Evolutionary conservation across 2,888 invertebrate species (phyloP).

Genomic region (Trypoxylon attenuatum): DNA sequence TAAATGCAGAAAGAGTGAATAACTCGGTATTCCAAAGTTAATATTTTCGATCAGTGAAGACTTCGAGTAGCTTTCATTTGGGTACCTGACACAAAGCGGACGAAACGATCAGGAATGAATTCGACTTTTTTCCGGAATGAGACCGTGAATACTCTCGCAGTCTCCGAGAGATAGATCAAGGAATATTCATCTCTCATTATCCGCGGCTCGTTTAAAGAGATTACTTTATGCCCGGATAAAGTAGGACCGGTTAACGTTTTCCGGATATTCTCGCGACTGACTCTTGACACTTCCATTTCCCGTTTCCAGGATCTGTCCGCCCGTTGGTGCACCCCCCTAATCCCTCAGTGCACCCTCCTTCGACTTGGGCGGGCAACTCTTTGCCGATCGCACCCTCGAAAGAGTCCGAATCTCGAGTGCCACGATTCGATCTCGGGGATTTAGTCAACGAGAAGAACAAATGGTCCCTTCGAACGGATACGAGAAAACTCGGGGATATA

Average conservation of each 20-base stretch:
- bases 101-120: too few relatives aligned
- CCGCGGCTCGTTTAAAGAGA: background rate
- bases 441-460: slow-evolving; percentile 47
- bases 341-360: slow-evolving; percentile 29
- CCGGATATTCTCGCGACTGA: slow-evolving; percentile 41
- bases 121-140: too few relatives aligned
- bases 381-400: slow-evolving; percentile 31
- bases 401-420: slow-evolving; percentile 1
- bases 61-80: too few relatives aligned
- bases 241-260: slow-evolving; percentile 29
- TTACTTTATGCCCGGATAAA: background rate
- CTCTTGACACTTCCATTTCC: slow-evolving; percentile 50
- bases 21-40: too few relatives aligned
- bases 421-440: slow-evolving; percentile 46
- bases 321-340: too few relatives aligned
- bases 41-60: too few relatives aligned
- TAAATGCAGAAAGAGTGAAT: too few relatives aligned
- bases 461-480: slow-evolving; percentile 32
- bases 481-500: slow-evolving; percentile 34
- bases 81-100: too few relatives aligned
- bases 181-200: background rate
- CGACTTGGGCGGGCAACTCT: slow-evolving; percentile 2
- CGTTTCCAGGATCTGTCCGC: too few relatives aligned
- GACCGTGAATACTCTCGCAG: background rate
- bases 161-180: too few relatives aligned